phyloP scores from a whole-genome alignment of 1,140 invertebrate species.

The Nasonia giraulti region DNA sequence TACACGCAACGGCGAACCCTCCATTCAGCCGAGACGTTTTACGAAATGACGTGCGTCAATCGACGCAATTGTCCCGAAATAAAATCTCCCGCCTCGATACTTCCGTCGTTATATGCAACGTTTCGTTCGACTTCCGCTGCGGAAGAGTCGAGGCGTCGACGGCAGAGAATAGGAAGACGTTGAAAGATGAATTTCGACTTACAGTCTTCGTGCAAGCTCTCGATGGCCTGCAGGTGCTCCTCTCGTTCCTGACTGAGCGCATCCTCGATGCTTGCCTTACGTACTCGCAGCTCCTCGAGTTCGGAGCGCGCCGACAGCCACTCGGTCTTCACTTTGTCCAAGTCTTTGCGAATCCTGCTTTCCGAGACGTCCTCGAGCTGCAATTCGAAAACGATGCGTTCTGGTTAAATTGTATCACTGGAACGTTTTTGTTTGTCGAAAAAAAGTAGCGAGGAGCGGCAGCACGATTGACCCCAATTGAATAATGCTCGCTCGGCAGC shows the following conservation, averaged over 20 bases:
- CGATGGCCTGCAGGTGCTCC: slow-evolving; percentile 64
- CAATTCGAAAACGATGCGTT: not conserved
- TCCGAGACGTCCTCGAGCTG: slow-evolving; percentile 13
- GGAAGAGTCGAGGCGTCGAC: not conserved
- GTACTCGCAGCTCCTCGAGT: slow-evolving; percentile 74
- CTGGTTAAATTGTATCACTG: too few relatives aligned
- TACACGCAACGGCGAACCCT: not conserved
- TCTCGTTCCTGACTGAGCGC: slow-evolving; percentile 71
- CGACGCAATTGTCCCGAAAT: not conserved
- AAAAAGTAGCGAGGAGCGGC: too few relatives aligned
- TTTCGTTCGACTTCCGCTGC: not conserved
- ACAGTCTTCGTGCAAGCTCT: slow-evolving; percentile 66
- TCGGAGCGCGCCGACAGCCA: slow-evolving; percentile 72
- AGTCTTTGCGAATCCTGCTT: slow-evolving; percentile 56
- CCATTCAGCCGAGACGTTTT: not conserved
- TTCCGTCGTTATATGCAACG: not conserved
- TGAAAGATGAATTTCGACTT: slow-evolving; percentile 51
- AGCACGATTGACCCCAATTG: not conserved
- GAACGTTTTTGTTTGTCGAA: not conserved
- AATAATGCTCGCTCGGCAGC: not conserved
- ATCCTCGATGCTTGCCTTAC: slow-evolving; percentile 74
- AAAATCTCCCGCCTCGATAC: not conserved
- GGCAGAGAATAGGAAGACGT: not conserved
- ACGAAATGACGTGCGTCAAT: not conserved
- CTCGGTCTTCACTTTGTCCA: slow-evolving; percentile 72